Percentiles rank a stretch among this genome's conserved stretches.
phyloP scores from a whole-genome alignment of 2,113 vertebrate genomes.

The Mola mola region DNA sequence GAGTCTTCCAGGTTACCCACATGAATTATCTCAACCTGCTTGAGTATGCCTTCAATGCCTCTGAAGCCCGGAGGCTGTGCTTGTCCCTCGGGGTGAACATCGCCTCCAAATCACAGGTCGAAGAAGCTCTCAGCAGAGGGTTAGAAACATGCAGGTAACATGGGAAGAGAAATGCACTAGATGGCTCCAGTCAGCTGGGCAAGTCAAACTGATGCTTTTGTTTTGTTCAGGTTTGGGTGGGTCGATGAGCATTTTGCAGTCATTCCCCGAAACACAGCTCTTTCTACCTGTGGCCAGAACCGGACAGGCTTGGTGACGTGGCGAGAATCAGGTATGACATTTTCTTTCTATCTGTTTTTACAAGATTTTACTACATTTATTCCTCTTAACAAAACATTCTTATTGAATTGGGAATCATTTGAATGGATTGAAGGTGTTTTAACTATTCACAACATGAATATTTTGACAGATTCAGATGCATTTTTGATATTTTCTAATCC shows the following conservation, averaged over 20 bases:
- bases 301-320: conserved; percentile 81
- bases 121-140: conserved; percentile 75
- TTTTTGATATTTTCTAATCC: background rate
- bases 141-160: conserved; percentile 92
- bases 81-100: conserved; percentile 75
- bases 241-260: conserved; percentile 83
- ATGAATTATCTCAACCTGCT: conserved; percentile 11
- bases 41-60: conserved; percentile 74
- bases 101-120: conserved; percentile 84
- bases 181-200: background rate
- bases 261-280: conserved; percentile 83
- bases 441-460: too few relatives aligned
- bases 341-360: background rate
- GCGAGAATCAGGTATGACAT: conserved; percentile 84
- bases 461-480: background rate
- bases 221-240: conserved; percentile 88
- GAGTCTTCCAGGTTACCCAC: conserved; percentile 77
- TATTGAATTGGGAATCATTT: too few relatives aligned
- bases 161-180: background rate
- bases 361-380: too few relatives aligned
- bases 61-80: conserved; percentile 83
- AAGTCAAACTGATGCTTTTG: background rate
- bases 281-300: conserved; percentile 84
- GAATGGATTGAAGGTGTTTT: too few relatives aligned
- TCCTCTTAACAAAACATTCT: too few relatives aligned